These are phyloP conservation scores for Stichodactyla helianthus DNA, from an alignment of 64 coral and sea anemone species.

Conservation along the genomic window DNA sequence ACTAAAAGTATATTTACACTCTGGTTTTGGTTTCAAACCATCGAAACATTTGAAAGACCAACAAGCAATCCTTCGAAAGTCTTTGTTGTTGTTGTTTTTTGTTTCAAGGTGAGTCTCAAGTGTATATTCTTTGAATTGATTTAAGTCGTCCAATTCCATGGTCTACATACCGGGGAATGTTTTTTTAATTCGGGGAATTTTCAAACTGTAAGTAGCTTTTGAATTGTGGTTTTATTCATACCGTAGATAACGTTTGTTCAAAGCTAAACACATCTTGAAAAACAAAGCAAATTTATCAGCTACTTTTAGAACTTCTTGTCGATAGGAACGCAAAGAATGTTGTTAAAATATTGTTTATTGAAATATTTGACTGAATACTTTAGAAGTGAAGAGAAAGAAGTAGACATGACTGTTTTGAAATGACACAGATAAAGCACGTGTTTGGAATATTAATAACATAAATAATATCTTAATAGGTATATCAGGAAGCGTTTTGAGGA, in stretches of 20 bases:
- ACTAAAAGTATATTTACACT: conserved; percentile 18
- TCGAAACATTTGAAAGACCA: neutral
- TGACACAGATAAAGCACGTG: neutral
- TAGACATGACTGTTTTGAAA: neutral
- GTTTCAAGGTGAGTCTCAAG: neutral
- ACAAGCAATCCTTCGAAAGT: neutral
- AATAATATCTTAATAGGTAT: conserved; percentile 7
- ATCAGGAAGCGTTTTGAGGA: neutral
- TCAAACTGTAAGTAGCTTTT: conserved; percentile 3
- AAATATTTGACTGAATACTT: neutral
- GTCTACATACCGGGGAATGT: neutral
- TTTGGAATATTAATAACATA: neutral
- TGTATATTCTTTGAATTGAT: neutral
- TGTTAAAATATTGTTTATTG: neutral
- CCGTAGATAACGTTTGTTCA: conserved; percentile 1
- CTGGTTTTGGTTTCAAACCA: conserved; percentile 4
- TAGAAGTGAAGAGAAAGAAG: neutral
- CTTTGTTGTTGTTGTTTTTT: neutral
- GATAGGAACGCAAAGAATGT: neutral
- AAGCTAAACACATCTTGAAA: neutral
- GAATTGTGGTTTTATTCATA: neutral
- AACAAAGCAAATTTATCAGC: neutral
- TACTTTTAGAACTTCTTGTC: neutral
- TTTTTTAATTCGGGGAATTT: neutral
- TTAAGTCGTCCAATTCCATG: neutral